Evolutionary conservation across 2,888 invertebrate genomes (phyloP).

Genomic region (Criorhina ranunculi): DNA sequence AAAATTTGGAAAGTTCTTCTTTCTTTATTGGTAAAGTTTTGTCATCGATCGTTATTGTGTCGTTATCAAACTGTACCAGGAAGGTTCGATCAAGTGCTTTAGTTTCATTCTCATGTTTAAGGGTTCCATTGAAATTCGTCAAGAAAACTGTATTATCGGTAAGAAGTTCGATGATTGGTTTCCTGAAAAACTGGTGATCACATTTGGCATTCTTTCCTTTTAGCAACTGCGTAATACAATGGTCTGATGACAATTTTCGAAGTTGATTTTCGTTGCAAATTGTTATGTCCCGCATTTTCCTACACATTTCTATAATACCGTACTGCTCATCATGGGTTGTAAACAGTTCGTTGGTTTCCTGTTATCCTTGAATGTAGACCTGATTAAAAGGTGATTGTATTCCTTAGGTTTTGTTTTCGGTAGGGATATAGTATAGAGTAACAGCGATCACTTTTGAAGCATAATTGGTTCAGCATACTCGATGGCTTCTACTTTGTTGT

Average conservation of each 20-base stretch:
- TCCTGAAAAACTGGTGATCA: constrained; percentile 4
- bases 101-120: not conserved
- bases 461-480: no score
- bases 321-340: no score
- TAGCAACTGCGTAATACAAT: not conserved
- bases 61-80: constrained; percentile 3
- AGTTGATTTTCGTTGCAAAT: not conserved
- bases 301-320: not conserved
- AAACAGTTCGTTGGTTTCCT: not conserved
- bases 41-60: not conserved
- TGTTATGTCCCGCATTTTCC: constrained; percentile 7
- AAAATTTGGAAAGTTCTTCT: not conserved
- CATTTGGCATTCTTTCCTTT: constrained; percentile 4
- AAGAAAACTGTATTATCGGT: constrained; percentile 5
- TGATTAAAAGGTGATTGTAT: constrained; percentile 9
- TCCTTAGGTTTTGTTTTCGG: constrained; percentile 7
- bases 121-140: constrained; percentile 9
- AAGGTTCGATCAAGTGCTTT: constrained; percentile 8
- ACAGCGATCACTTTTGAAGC: no score
- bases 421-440: not conserved
- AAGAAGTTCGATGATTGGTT: constrained; percentile 2
- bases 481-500: no score
- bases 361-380: constrained; percentile 8
- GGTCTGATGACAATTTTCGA: constrained; percentile 3
- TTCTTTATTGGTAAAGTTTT: constrained; percentile 1